phyloP scores from a whole-genome alignment of 2,113 vertebrate species.

The Gallinago jamesoni region DNA sequence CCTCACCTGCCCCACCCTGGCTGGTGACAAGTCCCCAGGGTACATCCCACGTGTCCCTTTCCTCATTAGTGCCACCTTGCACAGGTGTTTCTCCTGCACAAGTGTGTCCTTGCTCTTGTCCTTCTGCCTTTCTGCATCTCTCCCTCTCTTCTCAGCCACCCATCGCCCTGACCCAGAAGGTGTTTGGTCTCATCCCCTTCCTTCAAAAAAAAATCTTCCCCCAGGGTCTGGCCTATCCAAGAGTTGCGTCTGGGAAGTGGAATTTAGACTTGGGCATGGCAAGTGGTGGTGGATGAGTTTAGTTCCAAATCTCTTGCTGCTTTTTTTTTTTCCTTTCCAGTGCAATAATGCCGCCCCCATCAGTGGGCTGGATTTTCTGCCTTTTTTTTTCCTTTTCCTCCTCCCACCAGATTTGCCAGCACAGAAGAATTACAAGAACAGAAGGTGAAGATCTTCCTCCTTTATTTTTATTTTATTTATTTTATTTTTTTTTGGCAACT shows the following conservation, averaged over 20 bases:
- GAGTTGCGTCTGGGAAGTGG: background rate
- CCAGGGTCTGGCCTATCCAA: background rate
- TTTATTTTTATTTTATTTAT: background rate
- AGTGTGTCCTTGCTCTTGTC: rapidly evolving
- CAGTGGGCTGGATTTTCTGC: constrained; percentile 13
- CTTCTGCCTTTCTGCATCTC: background rate
- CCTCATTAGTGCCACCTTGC: rapidly evolving
- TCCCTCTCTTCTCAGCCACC: background rate
- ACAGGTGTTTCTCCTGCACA: too few relatives aligned
- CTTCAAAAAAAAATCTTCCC: background rate
- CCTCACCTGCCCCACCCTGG: rapidly evolving
- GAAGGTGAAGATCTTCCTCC: constrained; percentile 60
- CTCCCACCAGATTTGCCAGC: constrained; percentile 43
- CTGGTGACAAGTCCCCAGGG: background rate
- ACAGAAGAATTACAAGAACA: constrained; percentile 53
- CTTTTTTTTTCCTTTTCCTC: constrained; percentile 18
- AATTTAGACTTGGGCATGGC: background rate
- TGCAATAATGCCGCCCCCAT: background rate
- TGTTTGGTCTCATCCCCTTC: background rate
- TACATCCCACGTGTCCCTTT: rapidly evolving
- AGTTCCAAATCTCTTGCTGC: background rate
- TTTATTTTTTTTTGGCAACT: background rate
- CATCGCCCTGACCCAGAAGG: background rate
- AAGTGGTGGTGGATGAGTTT: background rate
- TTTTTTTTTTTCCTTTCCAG: background rate